These are phyloP conservation scores for Odocoileus virginianus DNA, from an alignment of 2,113 vertebrate genomes.

Conservation along the genomic window DNA sequence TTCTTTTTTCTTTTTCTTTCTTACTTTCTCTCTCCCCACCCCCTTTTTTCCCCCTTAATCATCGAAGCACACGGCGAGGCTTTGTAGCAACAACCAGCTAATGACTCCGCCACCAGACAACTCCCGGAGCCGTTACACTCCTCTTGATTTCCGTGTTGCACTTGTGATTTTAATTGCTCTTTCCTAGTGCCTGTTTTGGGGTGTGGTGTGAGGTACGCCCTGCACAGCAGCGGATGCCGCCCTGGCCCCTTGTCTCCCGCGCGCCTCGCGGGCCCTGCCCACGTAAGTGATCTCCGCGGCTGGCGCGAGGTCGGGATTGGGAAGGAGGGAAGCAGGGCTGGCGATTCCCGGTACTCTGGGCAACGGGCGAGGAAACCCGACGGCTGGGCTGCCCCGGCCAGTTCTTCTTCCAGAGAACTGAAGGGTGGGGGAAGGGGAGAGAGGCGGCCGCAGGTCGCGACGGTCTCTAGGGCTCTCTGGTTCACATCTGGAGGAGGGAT, in stretches of 20 bases:
- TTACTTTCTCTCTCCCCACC: background rate
- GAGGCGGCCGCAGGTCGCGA: background rate
- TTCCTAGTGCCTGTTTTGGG: constrained; percentile 67
- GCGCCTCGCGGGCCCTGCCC: constrained; percentile 30
- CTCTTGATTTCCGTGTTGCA: constrained; percentile 42
- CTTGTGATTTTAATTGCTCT: constrained; percentile 73
- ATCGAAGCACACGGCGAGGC: constrained; percentile 48
- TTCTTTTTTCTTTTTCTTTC: background rate
- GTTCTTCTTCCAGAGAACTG: background rate
- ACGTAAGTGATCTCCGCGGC: constrained; percentile 71
- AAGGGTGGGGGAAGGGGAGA: background rate
- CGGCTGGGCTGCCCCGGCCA: background rate
- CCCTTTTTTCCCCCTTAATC: background rate
- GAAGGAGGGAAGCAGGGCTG: background rate
- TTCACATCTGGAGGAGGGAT: background rate
- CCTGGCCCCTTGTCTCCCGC: constrained; percentile 29
- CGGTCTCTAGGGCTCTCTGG: background rate
- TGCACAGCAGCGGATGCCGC: constrained; percentile 14
- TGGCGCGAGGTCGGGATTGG: constrained; percentile 17
- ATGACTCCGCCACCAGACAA: constrained; percentile 55
- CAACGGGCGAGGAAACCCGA: background rate
- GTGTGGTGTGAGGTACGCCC: constrained; percentile 5
- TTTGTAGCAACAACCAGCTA: constrained; percentile 58
- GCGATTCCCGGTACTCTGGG: background rate
- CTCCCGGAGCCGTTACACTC: constrained; percentile 27